Base-by-base conservation (phyloP, 1,140 invertebrate species). In the Adoxophyes honmai region DNA sequence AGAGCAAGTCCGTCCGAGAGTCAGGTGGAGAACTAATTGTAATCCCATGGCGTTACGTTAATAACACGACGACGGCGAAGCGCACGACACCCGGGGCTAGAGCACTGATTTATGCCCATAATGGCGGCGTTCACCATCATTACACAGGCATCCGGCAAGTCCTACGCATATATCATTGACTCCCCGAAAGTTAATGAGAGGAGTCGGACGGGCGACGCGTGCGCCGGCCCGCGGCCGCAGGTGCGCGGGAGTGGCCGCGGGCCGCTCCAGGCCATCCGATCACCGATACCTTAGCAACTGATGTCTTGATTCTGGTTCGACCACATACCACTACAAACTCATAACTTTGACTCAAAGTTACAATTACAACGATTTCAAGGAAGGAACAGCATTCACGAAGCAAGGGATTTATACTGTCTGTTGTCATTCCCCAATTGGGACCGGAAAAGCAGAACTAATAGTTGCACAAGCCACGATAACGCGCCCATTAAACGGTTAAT, bases 141-240 rank as follows among this genome's bases (percentile, higher is more conserved):
- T 83, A 86, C 61, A 71, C 70, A 76, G 73, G 73, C 76, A 78
- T 80, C 73, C 73, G 73, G 75, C 74, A 77, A 73, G 73, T 74
- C 78, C 69, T 75, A 62, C 66, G 61, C 80, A 79, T 84, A 80
- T 78, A 84, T 84, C 79, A 84, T 81, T 68, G 70, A 72, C 76
- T 74, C 71, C 74, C 70, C 75, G 60, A 81, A 86, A 86, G 57
- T 81, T 86, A 86, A 86, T 82, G 81, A 86, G 68, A 76, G 66
- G 57, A 67, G 59, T 35, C 59, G 59, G 61, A 38, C 59, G 62
- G 60, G n/a, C n/a, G n/a, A n/a, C 62, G 75, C 70, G 72, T 71
- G 73, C 75, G 67, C 2, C 54, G 60, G 55, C 55, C 60, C 56
- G 33, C 16, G 18, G 42, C 42, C 60, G 69, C 70, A 72, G 70